Conservation (phyloP, 2,113 vertebrate genomes). For the Grammomys surdaster region DNA sequence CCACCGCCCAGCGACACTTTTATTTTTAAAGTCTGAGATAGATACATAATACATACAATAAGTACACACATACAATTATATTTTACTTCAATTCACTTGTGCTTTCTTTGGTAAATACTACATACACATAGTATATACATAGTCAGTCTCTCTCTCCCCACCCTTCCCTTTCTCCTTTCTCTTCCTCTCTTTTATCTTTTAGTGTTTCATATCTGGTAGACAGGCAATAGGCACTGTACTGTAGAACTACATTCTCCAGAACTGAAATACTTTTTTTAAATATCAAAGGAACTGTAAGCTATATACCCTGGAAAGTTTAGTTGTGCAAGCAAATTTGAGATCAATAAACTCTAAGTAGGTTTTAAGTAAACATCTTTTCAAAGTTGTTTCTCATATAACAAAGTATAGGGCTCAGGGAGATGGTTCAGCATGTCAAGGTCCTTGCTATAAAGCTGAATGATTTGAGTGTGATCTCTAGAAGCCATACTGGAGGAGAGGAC, state of each 20-base stretch:
- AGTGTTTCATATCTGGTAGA: not conserved
- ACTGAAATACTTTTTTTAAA: slow-evolving; percentile 1
- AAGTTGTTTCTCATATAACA: slow-evolving; percentile 10
- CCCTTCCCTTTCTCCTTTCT: too few species aligned
- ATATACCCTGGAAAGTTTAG: not conserved
- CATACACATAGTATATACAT: too few species aligned
- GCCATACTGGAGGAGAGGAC: not conserved
- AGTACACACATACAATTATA: not conserved
- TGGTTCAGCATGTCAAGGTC: not conserved
- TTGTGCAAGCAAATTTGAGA: slow-evolving; percentile 20
- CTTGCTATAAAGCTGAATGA: not conserved
- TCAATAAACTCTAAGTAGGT: not conserved
- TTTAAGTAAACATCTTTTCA: slow-evolving; percentile 47
- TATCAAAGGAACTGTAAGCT: slow-evolving; percentile 36
- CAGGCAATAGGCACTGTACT: not conserved
- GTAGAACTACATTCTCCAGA: not conserved
- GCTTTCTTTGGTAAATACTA: not conserved
- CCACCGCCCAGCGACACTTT: not conserved
- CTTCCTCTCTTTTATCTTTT: not conserved
- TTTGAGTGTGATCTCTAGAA: too few species aligned
- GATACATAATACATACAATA: not conserved
- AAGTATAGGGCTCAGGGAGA: not conserved
- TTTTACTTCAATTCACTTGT: slow-evolving; percentile 36
- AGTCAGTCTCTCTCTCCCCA: too few species aligned
- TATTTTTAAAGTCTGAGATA: not conserved